These are phyloP conservation scores for Carollia perspicillata DNA, from an alignment of 2,113 vertebrate genomes.

Conservation along the genomic window DNA sequence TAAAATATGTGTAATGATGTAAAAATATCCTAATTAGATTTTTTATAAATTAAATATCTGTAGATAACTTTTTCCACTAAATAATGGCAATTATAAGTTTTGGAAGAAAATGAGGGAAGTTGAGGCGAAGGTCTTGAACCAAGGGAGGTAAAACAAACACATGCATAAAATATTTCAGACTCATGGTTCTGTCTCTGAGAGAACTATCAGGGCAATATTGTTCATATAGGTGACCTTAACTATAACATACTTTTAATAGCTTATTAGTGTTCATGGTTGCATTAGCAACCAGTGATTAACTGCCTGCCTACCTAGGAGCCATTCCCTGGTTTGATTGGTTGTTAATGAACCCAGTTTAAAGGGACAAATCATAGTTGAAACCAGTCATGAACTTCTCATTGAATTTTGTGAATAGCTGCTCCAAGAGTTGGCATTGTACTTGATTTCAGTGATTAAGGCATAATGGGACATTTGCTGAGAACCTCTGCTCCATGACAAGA, in stretches of 20 bases:
- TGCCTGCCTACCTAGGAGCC: background rate
- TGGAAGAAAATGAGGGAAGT: background rate
- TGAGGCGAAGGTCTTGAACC: background rate
- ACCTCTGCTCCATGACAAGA: background rate
- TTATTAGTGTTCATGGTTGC: background rate
- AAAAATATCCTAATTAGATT: background rate
- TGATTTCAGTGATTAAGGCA: background rate
- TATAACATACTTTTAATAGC: background rate
- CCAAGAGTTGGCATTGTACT: background rate
- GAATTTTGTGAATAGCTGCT: background rate
- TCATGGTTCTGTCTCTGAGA: background rate
- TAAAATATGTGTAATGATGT: background rate
- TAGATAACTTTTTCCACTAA: background rate
- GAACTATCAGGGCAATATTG: background rate
- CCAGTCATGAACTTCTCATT: background rate
- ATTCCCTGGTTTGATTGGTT: background rate
- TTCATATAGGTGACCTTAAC: background rate
- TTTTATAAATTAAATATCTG: background rate
- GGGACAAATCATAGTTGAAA: background rate
- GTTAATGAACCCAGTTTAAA: background rate
- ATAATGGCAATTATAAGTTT: background rate
- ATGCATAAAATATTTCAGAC: background rate
- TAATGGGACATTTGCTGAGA: background rate
- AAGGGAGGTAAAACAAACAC: background rate
- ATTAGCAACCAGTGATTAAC: background rate